Evolutionary conservation across 1,140 invertebrate species (phyloP).

Genomic region (Tetramorium parvispinum): DNA sequence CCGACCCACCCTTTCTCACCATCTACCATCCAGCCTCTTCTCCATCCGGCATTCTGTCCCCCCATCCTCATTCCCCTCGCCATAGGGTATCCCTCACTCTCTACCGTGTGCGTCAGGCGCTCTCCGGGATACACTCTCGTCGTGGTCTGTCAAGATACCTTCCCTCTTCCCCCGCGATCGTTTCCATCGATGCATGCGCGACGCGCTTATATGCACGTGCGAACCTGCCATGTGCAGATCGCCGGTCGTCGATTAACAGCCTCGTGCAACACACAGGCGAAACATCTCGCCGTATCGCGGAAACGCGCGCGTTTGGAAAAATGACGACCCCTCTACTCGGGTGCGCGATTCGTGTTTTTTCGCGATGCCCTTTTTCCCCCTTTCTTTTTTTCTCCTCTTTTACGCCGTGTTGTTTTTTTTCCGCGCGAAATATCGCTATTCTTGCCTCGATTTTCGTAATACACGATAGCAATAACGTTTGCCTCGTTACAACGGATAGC

Average conservation of each 20-base stretch:
- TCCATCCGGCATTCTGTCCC: slow-evolving; percentile 36
- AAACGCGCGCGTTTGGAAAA: slow-evolving; percentile 31
- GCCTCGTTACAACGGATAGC: no score
- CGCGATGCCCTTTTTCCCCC: neutral
- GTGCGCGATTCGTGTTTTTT: slow-evolving; percentile 21
- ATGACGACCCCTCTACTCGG: slow-evolving; percentile 5
- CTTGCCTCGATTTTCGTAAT: neutral
- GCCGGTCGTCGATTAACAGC: slow-evolving; percentile 54
- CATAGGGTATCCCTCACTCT: neutral
- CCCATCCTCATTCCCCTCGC: neutral
- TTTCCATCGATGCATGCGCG: slow-evolving; percentile 47
- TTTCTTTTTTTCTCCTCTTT: neutral
- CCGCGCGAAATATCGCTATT: slow-evolving; percentile 1
- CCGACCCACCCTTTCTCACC: slow-evolving; percentile 54
- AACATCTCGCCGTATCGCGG: slow-evolving; percentile 19
- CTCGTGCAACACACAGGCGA: slow-evolving; percentile 23
- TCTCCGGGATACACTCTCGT: slow-evolving; percentile 1
- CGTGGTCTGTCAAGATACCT: slow-evolving; percentile 52
- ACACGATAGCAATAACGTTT: neutral
- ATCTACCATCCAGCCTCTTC: slow-evolving; percentile 37
- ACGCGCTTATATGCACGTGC: slow-evolving; percentile 57
- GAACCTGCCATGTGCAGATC: slow-evolving; percentile 60
- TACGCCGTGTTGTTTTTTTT: neutral
- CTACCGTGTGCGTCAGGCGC: neutral
- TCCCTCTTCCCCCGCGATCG: slow-evolving; percentile 7